Percentiles rank a stretch among this genome's conserved stretches.
Conservation (phyloP, 64 coral and sea anemone genomes). For the Montipora foliosa region DNA sequence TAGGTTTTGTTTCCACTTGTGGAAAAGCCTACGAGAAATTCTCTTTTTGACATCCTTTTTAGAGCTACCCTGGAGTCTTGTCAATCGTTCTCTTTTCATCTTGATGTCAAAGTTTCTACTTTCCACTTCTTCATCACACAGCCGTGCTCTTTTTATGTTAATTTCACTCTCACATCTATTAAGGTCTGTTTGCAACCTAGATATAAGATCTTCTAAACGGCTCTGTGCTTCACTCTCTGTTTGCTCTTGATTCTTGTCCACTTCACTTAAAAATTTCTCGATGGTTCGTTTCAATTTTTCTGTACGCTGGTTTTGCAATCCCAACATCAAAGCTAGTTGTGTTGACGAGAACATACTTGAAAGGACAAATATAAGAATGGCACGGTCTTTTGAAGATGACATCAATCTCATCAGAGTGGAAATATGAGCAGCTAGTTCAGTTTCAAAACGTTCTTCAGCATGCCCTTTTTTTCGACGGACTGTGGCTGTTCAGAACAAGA, state of each 20-base stretch:
- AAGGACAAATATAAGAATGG: slow-evolving; percentile 59
- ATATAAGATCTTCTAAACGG: slow-evolving; percentile 35
- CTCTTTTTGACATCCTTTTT: slow-evolving; percentile 22
- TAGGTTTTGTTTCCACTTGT: slow-evolving; percentile 53
- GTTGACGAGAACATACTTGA: slow-evolving; percentile 49
- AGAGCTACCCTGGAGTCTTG: background rate
- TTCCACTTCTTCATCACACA: slow-evolving; percentile 51
- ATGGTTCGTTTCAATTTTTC: slow-evolving; percentile 14
- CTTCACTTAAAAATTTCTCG: slow-evolving; percentile 44
- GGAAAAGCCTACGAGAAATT: slow-evolving; percentile 14
- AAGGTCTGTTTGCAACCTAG: slow-evolving; percentile 36
- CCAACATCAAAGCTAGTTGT: slow-evolving; percentile 30
- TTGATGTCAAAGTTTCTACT: slow-evolving; percentile 22
- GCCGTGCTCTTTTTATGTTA: slow-evolving; percentile 31
- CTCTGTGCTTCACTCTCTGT: slow-evolving; percentile 24
- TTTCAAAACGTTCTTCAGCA: slow-evolving; percentile 21
- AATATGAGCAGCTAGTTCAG: slow-evolving; percentile 8
- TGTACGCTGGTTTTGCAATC: slow-evolving; percentile 34
- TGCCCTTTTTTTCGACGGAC: background rate
- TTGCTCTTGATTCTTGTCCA: slow-evolving; percentile 46
- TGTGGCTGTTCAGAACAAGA: slow-evolving; percentile 19
- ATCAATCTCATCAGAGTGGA: slow-evolving; percentile 37
- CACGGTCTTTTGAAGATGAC: slow-evolving; percentile 54
- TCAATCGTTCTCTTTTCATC: slow-evolving; percentile 28
- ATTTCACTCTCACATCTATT: slow-evolving; percentile 19